Percentiles rank a stretch among this genome's conserved stretches.
These are phyloP conservation scores for Platygyra sinensis DNA, from an alignment of 64 coral and sea anemone genomes.

Conservation along the genomic window DNA sequence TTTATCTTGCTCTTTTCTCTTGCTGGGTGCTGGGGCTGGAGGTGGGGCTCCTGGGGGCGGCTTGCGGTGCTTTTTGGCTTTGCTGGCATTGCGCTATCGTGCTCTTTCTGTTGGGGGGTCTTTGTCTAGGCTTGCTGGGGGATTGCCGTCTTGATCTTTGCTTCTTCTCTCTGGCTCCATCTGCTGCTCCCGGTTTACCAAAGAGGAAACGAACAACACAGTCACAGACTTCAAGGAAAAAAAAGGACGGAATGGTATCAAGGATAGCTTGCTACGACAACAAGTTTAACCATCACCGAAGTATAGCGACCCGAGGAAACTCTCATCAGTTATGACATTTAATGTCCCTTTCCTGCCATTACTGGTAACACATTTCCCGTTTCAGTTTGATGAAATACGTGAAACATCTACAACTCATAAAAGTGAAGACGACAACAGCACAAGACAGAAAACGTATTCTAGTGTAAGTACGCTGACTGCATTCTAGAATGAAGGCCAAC, in stretches of 20 bases:
- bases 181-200: not conserved
- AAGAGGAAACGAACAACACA: not conserved
- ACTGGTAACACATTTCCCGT: not conserved
- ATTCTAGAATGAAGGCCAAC: not conserved
- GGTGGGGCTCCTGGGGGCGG: too few species aligned
- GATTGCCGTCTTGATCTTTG: too few species aligned
- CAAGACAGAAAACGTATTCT: not conserved
- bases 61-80: too few species aligned
- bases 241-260: not conserved
- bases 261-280: not conserved
- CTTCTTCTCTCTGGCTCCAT: too few species aligned
- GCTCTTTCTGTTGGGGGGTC: too few species aligned
- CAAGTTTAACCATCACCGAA: not conserved
- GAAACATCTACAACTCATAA: not conserved
- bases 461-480: not conserved
- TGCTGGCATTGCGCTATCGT: too few species aligned
- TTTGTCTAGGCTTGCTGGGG: too few species aligned
- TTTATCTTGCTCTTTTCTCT: too few species aligned
- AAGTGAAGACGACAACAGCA: not conserved
- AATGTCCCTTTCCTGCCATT: slow-evolving; percentile 11
- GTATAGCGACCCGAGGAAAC: not conserved
- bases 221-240: not conserved
- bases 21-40: too few species aligned
- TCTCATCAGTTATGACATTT: not conserved
- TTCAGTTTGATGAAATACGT: not conserved